Conservation (phyloP, 2,797 vertebrate genomes). For the Erithacus rubecula region DNA sequence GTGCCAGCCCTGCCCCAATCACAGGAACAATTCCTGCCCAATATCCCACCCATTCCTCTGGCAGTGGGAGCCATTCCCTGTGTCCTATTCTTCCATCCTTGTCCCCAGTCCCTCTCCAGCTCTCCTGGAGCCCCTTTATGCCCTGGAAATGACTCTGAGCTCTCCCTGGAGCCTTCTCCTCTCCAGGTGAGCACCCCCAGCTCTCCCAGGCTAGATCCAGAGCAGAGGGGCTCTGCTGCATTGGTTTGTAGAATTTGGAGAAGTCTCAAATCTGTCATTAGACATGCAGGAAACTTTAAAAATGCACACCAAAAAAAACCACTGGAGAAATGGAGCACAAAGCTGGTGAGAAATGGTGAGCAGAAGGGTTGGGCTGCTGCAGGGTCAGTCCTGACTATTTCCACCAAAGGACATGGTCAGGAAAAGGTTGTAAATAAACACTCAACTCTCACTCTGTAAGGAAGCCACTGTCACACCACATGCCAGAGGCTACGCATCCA, state of each 20-base stretch:
- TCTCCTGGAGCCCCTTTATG: background rate
- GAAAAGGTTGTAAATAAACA: background rate
- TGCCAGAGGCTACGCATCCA: background rate
- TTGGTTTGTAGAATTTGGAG: background rate
- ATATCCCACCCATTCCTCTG: fast-evolving
- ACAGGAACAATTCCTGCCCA: background rate
- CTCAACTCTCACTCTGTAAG: background rate
- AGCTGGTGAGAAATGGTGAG: background rate
- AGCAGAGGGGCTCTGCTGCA: background rate
- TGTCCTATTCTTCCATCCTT: background rate
- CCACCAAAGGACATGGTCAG: background rate
- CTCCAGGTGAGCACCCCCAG: background rate
- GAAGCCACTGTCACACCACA: background rate
- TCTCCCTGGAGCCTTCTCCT: background rate
- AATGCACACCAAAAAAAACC: background rate
- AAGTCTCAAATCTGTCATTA: background rate
- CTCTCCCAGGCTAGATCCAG: background rate
- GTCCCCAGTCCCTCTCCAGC: background rate
- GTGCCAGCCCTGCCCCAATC: too few species aligned
- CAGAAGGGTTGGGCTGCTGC: background rate
- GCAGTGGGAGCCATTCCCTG: background rate
- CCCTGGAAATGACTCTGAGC: fast-evolving
- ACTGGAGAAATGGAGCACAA: background rate
- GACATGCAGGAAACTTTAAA: background rate
- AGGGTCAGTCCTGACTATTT: background rate